These are phyloP conservation scores for Cephalotes varians DNA, from an alignment of 2,888 invertebrate genomes.

Conservation along the genomic window DNA sequence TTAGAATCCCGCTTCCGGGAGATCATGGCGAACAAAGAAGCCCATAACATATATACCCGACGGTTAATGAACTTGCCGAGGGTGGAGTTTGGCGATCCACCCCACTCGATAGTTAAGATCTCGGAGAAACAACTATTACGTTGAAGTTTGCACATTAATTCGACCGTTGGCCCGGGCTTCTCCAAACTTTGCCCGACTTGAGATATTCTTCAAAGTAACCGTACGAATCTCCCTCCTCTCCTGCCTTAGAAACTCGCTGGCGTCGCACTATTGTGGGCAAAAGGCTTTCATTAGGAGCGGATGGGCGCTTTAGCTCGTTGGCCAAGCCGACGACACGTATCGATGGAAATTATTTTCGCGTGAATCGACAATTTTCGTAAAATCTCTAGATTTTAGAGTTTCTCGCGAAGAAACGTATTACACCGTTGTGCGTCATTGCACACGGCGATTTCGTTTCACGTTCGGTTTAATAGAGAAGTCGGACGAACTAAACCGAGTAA, in stretches of 20 bases:
- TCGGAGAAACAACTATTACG: conserved; percentile 76
- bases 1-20: conserved; percentile 24
- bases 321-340: conserved; percentile 38
- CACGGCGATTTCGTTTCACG: background rate
- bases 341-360: conserved; percentile 45
- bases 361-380: conserved; percentile 62
- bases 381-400: background rate
- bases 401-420: background rate
- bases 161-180: conserved; percentile 70
- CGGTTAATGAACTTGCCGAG: conserved; percentile 72
- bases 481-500: conserved; percentile 38
- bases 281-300: conserved; percentile 71
- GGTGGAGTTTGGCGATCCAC: conserved; percentile 67
- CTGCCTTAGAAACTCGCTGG: conserved; percentile 57
- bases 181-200: conserved; percentile 65
- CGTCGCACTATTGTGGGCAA: conserved; percentile 69
- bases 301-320: conserved; percentile 63
- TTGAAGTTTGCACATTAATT: conserved; percentile 78
- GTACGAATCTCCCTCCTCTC: conserved; percentile 68
- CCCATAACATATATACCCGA: conserved; percentile 54
- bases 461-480: conserved; percentile 11
- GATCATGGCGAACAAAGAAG: conserved; percentile 61
- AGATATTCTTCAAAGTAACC: conserved; percentile 76
- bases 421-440: background rate
- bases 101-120: conserved; percentile 77